Base-by-base conservation (phyloP, 1,140 invertebrate species). In the Listronotus bonariensis region DNA sequence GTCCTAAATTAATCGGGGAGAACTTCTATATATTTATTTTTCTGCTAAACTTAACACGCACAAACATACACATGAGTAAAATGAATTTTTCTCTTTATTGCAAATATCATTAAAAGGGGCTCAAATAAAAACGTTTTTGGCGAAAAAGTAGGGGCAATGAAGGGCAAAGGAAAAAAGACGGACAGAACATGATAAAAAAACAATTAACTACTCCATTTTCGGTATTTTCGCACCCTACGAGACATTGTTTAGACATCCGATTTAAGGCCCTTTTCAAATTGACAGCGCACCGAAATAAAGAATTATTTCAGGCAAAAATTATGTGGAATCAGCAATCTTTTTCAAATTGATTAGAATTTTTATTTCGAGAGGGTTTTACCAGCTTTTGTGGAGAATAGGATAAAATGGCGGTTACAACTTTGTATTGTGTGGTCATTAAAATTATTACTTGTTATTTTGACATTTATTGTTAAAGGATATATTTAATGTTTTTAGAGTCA, bases 191-290 rank as follows among this genome's bases (percentile, higher is more conserved):
- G 55, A 58, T 58, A 58, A 58, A 58, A 58, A 58, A 58, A 58
- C 55, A 58, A 58, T 58, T 58, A 58, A 58, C 55, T 51, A 46
- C 46, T 60, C 57, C 57, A 60, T 60, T 60, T 60, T 60, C 34
- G 57, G 45, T 58, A 58, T 58, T 58, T 58, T 58, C 42, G 42
- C 55, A 58, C 55, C 43, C 55, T 58, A 15, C 42, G 41, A 58
- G 55, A 48, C 55, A 58, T 46, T 46, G 55, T 58, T 58, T 58
- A 58, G 55, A 58, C 43, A 48, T 58, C 55, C 41, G 55, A 58
- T 58, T 58, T 34, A 17, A 42, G 55, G n/a, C 55, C 55, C 55
- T 58, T 42, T 58, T 58, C 55, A 58, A 45, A 58, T 58, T 58
- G 55, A 58, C 55, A 58, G 55, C 55, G 10, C 43, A 42, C 42